Conservation (phyloP, 2,888 invertebrate species). For the Invenusta paracnida region DNA sequence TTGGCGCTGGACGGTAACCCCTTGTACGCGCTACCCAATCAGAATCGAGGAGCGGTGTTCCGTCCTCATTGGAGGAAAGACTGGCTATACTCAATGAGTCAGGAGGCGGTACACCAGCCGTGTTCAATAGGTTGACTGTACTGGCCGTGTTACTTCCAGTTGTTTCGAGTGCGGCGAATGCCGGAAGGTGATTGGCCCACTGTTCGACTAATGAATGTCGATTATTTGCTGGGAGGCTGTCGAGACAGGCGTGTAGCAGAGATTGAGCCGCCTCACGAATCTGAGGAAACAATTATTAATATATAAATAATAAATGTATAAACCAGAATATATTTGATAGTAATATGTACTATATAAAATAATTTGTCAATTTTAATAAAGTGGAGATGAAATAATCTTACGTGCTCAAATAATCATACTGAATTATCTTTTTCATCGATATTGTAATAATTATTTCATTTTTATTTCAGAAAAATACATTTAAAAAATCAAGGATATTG, state of each 20-base stretch:
- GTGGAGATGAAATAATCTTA: no score
- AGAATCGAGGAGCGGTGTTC: not conserved
- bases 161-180: not conserved
- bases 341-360: no score
- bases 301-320: no score
- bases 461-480: no score
- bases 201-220: conserved; percentile 84
- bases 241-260: conserved; percentile 82
- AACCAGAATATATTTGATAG: no score
- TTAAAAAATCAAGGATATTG: no score
- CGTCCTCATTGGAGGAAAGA: conserved; percentile 34
- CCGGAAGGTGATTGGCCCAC: conserved; percentile 70
- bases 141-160: not conserved
- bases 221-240: conserved; percentile 80
- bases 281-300: conserved; percentile 57
- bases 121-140: not conserved
- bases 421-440: no score
- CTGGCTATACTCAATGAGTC: not conserved
- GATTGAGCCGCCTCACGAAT: conserved; percentile 91
- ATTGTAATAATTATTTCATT: no score
- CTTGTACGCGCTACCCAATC: conserved; percentile 36
- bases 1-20: not conserved
- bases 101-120: not conserved
- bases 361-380: no score
- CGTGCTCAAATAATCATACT: no score